Evolutionary conservation across 2,888 invertebrate species (phyloP).

Genomic region (Chloromyia formosa): DNA sequence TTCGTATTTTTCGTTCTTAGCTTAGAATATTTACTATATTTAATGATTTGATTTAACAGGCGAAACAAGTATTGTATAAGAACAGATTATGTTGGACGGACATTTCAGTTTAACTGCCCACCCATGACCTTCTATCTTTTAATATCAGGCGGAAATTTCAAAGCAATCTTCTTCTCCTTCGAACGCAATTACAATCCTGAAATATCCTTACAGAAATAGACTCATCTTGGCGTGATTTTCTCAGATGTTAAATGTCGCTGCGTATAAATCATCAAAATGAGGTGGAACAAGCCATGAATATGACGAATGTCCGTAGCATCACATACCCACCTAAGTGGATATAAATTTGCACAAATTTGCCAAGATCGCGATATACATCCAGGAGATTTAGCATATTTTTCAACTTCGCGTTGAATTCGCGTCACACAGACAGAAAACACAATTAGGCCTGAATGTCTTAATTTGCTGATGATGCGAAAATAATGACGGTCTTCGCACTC

Average conservation of each 20-base stretch:
- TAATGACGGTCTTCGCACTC: constrained; percentile 45
- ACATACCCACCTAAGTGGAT: not conserved
- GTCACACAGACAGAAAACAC: constrained; percentile 59
- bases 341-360: not conserved
- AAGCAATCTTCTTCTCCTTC: not conserved
- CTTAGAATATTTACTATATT: too few species aligned
- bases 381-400: not conserved
- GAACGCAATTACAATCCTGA: not conserved
- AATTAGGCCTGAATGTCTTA: constrained; percentile 64
- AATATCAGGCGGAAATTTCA: not conserved
- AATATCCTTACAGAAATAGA: constrained; percentile 33
- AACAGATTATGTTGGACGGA: too few species aligned
- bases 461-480: constrained; percentile 53
- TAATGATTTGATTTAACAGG: too few species aligned
- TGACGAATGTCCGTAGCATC: not conserved
- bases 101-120: too few species aligned
- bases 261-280: constrained; percentile 49
- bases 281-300: constrained; percentile 25
- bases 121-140: too few species aligned
- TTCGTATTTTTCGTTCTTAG: too few species aligned
- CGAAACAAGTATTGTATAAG: too few species aligned
- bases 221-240: constrained; percentile 41
- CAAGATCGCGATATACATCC: not conserved
- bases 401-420: constrained; percentile 7
- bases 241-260: constrained; percentile 46